These are phyloP conservation scores for Coremacera marginata DNA, from an alignment of 2,888 invertebrate species.

Conservation along the genomic window DNA sequence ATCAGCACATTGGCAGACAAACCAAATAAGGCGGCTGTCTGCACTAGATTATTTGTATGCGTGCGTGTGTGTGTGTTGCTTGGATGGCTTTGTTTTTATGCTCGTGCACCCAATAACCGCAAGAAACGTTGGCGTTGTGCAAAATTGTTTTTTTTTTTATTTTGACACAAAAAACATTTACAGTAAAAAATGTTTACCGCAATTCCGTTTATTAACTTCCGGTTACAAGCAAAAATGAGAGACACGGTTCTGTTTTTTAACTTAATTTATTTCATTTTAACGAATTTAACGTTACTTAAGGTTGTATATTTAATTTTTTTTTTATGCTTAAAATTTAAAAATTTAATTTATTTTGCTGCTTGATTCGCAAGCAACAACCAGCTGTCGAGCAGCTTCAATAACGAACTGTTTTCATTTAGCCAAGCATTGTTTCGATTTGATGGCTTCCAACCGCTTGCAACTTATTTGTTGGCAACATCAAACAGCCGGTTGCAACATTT, in stretches of 20 bases:
- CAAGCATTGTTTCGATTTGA: not conserved
- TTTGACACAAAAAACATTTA: not conserved
- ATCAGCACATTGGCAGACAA: not conserved
- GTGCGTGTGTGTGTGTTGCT: not conserved
- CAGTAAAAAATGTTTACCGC: not conserved
- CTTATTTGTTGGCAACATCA: constrained; percentile 12
- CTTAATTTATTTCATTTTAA: too few species aligned
- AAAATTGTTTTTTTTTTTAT: not conserved
- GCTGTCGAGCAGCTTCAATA: constrained; percentile 10
- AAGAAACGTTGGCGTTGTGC: not conserved
- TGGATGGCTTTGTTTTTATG: not conserved
- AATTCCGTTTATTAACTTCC: not conserved
- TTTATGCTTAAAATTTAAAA: too few species aligned
- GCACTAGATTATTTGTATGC: not conserved
- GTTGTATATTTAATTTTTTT: not conserved
- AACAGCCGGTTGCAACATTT: constrained; percentile 11
- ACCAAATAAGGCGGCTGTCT: not conserved
- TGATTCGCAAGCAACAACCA: not conserved
- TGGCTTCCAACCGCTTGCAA: not conserved
- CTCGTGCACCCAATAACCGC: not conserved
- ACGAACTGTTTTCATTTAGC: constrained; percentile 13
- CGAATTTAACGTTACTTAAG: too few species aligned
- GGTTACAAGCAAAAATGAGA: not conserved
- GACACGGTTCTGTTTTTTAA: too few species aligned
- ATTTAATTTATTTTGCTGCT: not conserved